phyloP scores from a whole-genome alignment of 1,140 invertebrate species.

The Argopecten irradians region DNA sequence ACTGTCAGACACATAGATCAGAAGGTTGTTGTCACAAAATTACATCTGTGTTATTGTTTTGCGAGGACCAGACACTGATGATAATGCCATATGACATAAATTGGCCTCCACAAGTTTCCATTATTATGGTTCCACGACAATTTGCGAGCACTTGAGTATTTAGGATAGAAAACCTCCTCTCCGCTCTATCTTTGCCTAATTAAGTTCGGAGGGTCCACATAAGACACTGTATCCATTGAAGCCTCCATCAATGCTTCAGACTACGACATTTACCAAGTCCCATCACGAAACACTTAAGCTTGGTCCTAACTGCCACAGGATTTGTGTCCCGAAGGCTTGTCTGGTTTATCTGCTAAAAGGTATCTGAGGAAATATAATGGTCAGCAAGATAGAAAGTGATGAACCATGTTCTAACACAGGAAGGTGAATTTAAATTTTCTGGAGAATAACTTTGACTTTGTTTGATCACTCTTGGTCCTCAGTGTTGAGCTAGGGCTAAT shows the following conservation, averaged over 20 bases:
- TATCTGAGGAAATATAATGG: too few relatives aligned
- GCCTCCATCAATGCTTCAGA: neutral
- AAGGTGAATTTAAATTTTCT: too few relatives aligned
- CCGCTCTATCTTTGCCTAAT: neutral
- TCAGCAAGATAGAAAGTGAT: too few relatives aligned
- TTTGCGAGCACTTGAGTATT: neutral
- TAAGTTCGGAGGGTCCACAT: neutral
- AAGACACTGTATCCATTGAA: neutral
- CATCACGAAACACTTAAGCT: neutral
- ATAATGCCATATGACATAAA: neutral
- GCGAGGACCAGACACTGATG: neutral
- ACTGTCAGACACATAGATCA: slow-evolving; percentile 6
- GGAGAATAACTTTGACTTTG: too few relatives aligned
- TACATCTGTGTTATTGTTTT: neutral
- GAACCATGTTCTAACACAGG: too few relatives aligned
- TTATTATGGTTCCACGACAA: neutral
- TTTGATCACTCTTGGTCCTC: too few relatives aligned
- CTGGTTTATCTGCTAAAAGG: too few relatives aligned
- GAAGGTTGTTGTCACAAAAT: neutral
- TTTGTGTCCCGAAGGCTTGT: too few relatives aligned
- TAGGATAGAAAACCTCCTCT: neutral
- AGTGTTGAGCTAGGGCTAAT: too few relatives aligned
- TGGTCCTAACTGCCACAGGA: neutral
- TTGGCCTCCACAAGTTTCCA: neutral
- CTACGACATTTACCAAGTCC: neutral